These are phyloP conservation scores for Phacellophora camtschatica DNA, from an alignment of 30 jellyfish, hydroid and myxozoan genomes.

Conservation along the genomic window DNA sequence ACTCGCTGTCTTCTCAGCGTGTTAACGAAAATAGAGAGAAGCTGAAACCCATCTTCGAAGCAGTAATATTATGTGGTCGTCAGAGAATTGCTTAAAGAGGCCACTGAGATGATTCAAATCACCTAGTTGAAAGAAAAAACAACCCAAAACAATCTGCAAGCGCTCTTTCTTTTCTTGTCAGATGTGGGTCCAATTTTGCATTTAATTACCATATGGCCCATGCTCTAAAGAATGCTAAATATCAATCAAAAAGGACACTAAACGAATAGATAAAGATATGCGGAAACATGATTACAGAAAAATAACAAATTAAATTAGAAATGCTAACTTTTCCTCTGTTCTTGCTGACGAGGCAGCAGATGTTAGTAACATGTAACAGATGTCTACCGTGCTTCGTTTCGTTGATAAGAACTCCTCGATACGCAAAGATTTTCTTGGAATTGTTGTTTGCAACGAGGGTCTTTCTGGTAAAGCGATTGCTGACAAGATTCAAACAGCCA, in stretches of 20 bases:
- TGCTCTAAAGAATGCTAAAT: background rate
- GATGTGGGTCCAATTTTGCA: background rate
- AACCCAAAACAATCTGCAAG: too few species aligned
- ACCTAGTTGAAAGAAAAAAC: too few species aligned
- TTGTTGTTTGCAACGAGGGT: background rate
- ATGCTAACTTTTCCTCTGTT: background rate
- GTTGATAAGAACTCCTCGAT: background rate
- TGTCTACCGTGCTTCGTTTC: conserved; percentile 1
- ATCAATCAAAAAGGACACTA: background rate
- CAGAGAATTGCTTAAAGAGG: background rate
- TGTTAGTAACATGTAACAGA: background rate
- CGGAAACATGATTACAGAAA: background rate
- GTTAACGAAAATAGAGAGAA: background rate
- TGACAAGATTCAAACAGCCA: background rate
- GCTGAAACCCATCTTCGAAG: background rate
- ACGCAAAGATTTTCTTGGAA: background rate
- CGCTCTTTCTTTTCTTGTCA: background rate
- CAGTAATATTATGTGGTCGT: background rate
- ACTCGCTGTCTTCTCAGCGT: too few species aligned
- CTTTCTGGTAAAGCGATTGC: background rate
- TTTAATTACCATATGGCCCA: background rate
- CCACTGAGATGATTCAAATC: background rate
- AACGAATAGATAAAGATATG: background rate
- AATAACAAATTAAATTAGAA: background rate
- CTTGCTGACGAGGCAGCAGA: background rate